Evolutionary conservation across 2,113 vertebrate species (phyloP), one percentile per base, ranked within the genome.

Genomic region (Mirza zaza): DNA sequence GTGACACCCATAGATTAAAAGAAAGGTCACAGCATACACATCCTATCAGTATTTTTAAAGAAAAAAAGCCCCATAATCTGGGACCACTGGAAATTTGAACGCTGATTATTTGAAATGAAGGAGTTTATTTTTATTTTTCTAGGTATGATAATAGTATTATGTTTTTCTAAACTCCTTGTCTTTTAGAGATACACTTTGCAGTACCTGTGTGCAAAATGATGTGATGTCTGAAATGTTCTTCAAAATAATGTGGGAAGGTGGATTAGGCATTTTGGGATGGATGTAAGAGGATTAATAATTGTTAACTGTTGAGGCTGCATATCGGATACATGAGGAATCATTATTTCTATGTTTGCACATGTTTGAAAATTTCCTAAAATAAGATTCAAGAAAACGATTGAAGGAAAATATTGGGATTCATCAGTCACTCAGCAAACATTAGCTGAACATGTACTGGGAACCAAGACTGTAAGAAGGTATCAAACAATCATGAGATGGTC

Each of bases 71-170:
- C 23, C 25, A 21, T 45, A 13, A 10, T 71, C 70, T 65, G 55
- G 92, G 14, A 61, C 23, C 29, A 29, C 23, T 86, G 21, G 21
- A n/a, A 88, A 85, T 91, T 67, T 61, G 55, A 79, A 45, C 17
- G 42, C 23, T 18, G 57, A 90, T 34, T 68, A 61, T 91, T 91
- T 82, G 36, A 87, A 76, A 87, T 87, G 90, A 57, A 94, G 70
- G 34, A 68, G 18, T 92, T 73, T 18, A 57, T 59, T 73, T 36
- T 59, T 36, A 8, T 55, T 94, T 77, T 79, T 91, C 85, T 42
- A 82, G 29, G 2, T 71, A 17, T 77, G 21, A n/a, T 75, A 73
- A 17, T 63, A 52, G 17, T 85, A 50, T 71, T 77, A 15, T 68
- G 29, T 67, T 87, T 87, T 87, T 84, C 67, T 57, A 59, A 75